Evolutionary conservation across 2,888 invertebrate genomes (phyloP), one percentile per base, ranked within the genome.

Genomic region (Pharmacophagus antenor): DNA sequence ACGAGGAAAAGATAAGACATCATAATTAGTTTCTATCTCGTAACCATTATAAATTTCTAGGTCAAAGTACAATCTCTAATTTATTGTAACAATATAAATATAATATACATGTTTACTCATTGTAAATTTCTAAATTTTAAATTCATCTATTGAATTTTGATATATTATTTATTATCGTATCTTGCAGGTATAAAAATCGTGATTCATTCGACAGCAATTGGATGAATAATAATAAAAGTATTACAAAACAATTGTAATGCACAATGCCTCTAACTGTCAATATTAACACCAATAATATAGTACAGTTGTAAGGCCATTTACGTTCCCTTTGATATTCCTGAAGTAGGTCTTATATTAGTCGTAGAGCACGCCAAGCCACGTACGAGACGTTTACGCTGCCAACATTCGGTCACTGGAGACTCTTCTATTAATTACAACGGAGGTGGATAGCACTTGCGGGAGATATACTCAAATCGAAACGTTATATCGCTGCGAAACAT

Each of bases 301-400:
- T 17, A 41, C 18, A 3, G 12, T 21, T 46, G 18, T 20, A 7
- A 47, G 22, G 15, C 23, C 6, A 22, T 47, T 47, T 23, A 22
- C n/a, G 15, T 12, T 22, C 2, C 7, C 12, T 18, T 55, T 46
- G 31, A 31, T 55, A 27, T 44, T 20, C 15, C 53, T 54, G 18
- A 27, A 54, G 18, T 53, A 44, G 25, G 42, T 44, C 18, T 44
- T 20, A 44, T 53, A 44, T 53, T 44, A 44, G 44, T 44, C 25
- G 8, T 5, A 18, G 46, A 53, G 18, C 18, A 42, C 18, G 42
- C 15, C 53, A 54, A 54, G 53, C 25, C 25, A 44, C 18, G 41
- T 51, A 23, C 1, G 23, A 46, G 20, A 23, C 47, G 52, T 15
- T 46, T 20, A 18, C 21, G 25, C 23, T 47, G 23, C 12, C 51